Conservation (phyloP, 2,113 vertebrate genomes). For the Hepsetus odoe region DNA sequence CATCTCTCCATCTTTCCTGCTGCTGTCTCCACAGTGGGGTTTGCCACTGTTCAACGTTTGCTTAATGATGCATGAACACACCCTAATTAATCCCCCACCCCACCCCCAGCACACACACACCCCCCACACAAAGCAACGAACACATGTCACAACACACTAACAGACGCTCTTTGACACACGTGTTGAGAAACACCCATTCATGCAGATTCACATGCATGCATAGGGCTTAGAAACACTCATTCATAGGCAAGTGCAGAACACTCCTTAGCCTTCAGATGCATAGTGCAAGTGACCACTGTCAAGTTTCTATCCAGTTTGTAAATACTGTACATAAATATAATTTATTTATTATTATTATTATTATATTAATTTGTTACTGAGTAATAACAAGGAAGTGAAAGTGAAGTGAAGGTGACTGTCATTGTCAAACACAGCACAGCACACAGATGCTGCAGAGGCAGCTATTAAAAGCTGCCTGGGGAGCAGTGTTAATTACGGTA, state of each 20-base stretch:
- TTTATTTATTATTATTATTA: too few species aligned
- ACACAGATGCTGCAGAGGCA: too few species aligned
- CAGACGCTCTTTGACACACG: neutral
- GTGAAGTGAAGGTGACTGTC: too few species aligned
- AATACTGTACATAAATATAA: too few species aligned
- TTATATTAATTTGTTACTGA: too few species aligned
- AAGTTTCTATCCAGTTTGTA: too few species aligned
- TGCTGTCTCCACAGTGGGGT: conserved; percentile 54
- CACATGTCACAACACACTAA: neutral
- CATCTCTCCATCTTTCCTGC: conserved; percentile 4
- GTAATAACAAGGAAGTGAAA: too few species aligned
- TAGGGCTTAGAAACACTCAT: neutral
- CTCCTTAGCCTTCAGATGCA: neutral
- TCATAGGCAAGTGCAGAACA: neutral
- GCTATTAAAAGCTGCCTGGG: too few species aligned
- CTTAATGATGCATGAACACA: conserved; percentile 73
- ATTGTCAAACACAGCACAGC: too few species aligned
- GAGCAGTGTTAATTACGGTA: too few species aligned
- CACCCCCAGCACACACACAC: neutral
- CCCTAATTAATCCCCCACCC: conserved; percentile 29
- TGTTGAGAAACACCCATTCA: neutral
- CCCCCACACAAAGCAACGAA: neutral
- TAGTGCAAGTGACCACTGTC: too few species aligned
- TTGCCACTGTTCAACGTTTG: conserved; percentile 67
- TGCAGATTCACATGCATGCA: neutral